Evolutionary conservation across 2,113 vertebrate species (phyloP).

Genomic region (Antechinus stuartii): DNA sequence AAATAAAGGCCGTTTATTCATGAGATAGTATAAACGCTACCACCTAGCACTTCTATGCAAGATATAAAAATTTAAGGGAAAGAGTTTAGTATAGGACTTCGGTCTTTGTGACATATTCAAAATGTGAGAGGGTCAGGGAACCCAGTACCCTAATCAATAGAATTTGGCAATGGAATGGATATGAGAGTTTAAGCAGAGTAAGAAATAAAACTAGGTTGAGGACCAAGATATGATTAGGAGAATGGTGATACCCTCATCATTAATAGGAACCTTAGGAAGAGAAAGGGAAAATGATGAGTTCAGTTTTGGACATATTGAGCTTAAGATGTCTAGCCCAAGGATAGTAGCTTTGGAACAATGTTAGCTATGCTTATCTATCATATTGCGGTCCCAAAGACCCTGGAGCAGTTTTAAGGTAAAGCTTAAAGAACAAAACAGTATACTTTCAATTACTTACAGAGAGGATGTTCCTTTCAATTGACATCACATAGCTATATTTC

Average conservation of each 20-base stretch:
- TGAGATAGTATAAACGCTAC: neutral
- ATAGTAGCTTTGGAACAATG: no score
- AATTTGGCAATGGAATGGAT: neutral
- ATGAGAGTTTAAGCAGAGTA: neutral
- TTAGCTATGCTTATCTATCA: neutral
- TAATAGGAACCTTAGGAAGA: neutral
- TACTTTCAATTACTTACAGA: neutral
- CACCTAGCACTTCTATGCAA: no score
- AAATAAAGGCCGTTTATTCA: neutral
- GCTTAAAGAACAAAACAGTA: neutral
- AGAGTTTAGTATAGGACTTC: no score
- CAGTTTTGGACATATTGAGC: neutral
- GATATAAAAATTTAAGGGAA: no score
- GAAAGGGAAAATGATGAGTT: neutral
- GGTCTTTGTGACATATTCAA: no score
- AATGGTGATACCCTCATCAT: neutral
- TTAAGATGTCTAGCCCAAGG: neutral
- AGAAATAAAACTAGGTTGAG: neutral
- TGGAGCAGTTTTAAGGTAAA: neutral
- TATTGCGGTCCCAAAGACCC: neutral
- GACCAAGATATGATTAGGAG: neutral
- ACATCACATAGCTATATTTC: neutral
- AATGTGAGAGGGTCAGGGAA: no score
- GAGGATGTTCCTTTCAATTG: neutral
- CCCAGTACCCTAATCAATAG: neutral